Evolutionary conservation across 2,113 vertebrate species (phyloP), one percentile per base, ranked within the genome.

Genomic region (Grallaria varia): DNA sequence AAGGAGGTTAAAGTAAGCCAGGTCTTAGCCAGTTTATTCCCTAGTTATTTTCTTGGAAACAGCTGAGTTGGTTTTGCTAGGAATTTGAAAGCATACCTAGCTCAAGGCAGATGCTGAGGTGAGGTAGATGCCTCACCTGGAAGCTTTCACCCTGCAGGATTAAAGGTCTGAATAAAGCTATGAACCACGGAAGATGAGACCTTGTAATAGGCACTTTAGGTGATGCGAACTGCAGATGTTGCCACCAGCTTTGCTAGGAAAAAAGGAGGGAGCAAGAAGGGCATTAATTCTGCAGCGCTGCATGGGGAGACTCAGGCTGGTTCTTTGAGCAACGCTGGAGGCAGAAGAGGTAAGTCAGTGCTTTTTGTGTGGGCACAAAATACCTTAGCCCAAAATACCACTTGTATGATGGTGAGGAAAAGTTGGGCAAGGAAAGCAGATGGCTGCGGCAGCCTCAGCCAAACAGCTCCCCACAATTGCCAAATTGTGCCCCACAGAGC

Each of bases 141-240:
- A 94, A 83, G 72, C 52, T 79, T 88, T 79, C 47, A 75, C 83
- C 47, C 44, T 2, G 6, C 39, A 64, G 60, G 74, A 81, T 77
- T 81, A 87, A 81, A 77, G 55, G 40, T 64, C 50, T 92, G 76
- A 89, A 45, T 39, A 79, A 83, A 94, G 49, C 84, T 84, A 24
- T 18, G 45, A 79, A 52, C 23, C 0, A 0, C 42, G 4, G 11
- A 72, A 93, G 62, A 42, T 6, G 3, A 45, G 50, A 37, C 31
- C 50, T 44, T 66, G 19, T 80, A 77, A 87, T 8, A 77, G 45
- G 68, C 19, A 22, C 22, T 87, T 39, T 1, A 73, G 53, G 67
- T 2, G 4, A 22, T 30, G 45, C 17, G 49, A 89, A 30, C 22
- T 49, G 73, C 80, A 66, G 55, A 40, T 74, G 45, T 62, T 89